Percentiles rank a stretch among this genome's conserved stretches.
Conservation (phyloP, 2,888 invertebrate genomes). For the Germaria angustata region DNA sequence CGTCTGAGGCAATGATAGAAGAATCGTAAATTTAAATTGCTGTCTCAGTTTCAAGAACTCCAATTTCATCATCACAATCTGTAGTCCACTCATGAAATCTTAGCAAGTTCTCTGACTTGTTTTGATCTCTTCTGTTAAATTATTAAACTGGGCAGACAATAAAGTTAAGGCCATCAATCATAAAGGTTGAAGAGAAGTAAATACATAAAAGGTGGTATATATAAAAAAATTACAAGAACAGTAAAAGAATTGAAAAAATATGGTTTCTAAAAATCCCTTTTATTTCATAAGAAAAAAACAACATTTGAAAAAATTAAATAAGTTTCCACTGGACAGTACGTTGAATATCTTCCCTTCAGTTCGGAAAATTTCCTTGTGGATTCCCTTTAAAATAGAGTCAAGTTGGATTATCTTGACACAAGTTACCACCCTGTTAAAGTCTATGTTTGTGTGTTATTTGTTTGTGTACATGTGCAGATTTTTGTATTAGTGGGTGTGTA, state of each 20-base stretch:
- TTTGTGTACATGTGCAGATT: not conserved
- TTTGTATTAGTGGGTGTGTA: constrained; percentile 44
- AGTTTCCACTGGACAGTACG: constrained; percentile 26
- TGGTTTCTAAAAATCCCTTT: not conserved
- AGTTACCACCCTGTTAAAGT: constrained; percentile 9
- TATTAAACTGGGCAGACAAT: constrained; percentile 63
- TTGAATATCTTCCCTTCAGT: not conserved
- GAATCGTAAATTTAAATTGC: too few species aligned
- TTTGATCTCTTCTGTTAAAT: not conserved
- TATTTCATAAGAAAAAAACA: constrained; percentile 25
- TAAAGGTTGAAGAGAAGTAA: constrained; percentile 32
- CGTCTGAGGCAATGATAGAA: too few species aligned
- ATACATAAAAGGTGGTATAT: not conserved
- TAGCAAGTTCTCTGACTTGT: too few species aligned
- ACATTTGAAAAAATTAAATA: constrained; percentile 16
- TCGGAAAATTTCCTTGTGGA: constrained; percentile 17
- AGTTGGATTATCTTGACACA: not conserved
- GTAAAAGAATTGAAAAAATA: constrained; percentile 4
- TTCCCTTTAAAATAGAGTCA: not conserved
- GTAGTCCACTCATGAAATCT: too few species aligned
- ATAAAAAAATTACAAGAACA: constrained; percentile 30
- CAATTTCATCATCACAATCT: too few species aligned
- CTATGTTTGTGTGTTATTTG: not conserved
- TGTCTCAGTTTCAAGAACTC: too few species aligned
- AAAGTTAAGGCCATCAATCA: constrained; percentile 69